Evolutionary conservation across 2,888 invertebrate species (phyloP), one percentile per base, ranked within the genome.

Genomic region (Tryphoninae sp.): DNA sequence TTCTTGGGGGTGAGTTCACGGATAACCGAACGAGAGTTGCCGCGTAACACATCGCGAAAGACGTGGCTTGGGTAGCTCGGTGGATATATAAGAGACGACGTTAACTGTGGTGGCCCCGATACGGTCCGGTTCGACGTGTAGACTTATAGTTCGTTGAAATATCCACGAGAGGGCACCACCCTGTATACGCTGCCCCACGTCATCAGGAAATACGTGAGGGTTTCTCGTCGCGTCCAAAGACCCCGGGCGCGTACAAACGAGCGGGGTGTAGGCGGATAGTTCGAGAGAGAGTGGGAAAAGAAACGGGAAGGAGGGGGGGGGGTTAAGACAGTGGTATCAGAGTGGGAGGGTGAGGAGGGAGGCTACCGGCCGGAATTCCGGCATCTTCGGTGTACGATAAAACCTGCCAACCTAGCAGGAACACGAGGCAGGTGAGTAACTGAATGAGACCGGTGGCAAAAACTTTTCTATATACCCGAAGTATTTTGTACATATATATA

Each of bases 241-340:
- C 51, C 51, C 55, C 53, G 42, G 62, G 53, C 64, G 77, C 77
- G 73, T 73, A 68, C 77, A 73, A 19, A 51, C 59, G 69, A 75
- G 82, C 55, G 51, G 74, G 83, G 72, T 67, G 77, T 81, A 72
- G 79, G 73, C 53, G 59, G 83, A 77, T 72, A 82, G 83, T 80
- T 80, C 76, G 22, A 53, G 9, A 16, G 23, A 23, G 22, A 13
- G 61, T 61, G 23, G n/a, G 26, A 3, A 26, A 26, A 62, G 45
- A 19, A 13, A 42, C 33, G 55, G 51, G 7, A 0, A 7, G 33
- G 33, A 7, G 33, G 6, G 33, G 26, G 26, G 3, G 3, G 19
- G 19, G 19, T 4, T 26, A 4, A 33, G 33, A 33, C 33, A 33
- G 33, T 33, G 33, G 33, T 33, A 33, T 33, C 33, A 64, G 78